A percentile compares a stretch with the other conserved stretches of the same genome.
Evolutionary conservation across 2,888 invertebrate genomes (phyloP).

Genomic region (Conomelus anceps): DNA sequence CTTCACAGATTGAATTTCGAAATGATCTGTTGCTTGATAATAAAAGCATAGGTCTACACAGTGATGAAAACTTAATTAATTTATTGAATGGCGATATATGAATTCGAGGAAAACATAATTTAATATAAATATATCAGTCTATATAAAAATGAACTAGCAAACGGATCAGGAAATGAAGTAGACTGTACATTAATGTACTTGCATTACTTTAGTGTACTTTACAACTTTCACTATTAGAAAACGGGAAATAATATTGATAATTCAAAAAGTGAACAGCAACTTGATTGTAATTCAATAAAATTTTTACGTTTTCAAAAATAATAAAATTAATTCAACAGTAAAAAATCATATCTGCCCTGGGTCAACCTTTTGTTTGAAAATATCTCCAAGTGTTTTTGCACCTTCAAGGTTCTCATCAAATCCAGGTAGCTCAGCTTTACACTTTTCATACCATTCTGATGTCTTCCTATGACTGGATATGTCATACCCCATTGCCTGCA

Average conservation of each 20-base stretch:
- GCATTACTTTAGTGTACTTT: too few relatives aligned
- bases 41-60: too few relatives aligned
- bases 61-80: too few relatives aligned
- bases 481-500: slow-evolving; percentile 19
- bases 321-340: neutral
- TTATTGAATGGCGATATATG: too few relatives aligned
- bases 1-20: too few relatives aligned
- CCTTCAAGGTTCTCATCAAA: slow-evolving; percentile 51
- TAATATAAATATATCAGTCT: too few relatives aligned
- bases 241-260: neutral
- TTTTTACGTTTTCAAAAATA: neutral
- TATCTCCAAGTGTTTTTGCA: slow-evolving; percentile 51
- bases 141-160: too few relatives aligned
- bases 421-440: slow-evolving; percentile 49
- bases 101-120: too few relatives aligned
- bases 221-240: too few relatives aligned
- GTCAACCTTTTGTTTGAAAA: neutral
- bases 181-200: too few relatives aligned
- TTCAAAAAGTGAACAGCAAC: neutral
- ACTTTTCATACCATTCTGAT: slow-evolving; percentile 50
- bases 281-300: neutral
- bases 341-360: neutral
- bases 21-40: too few relatives aligned
- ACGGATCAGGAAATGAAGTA: too few relatives aligned
- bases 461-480: slow-evolving; percentile 12